Evolutionary conservation across 2,797 vertebrate genomes (phyloP).

Genomic region (Phrynocephalus forsythii): DNA sequence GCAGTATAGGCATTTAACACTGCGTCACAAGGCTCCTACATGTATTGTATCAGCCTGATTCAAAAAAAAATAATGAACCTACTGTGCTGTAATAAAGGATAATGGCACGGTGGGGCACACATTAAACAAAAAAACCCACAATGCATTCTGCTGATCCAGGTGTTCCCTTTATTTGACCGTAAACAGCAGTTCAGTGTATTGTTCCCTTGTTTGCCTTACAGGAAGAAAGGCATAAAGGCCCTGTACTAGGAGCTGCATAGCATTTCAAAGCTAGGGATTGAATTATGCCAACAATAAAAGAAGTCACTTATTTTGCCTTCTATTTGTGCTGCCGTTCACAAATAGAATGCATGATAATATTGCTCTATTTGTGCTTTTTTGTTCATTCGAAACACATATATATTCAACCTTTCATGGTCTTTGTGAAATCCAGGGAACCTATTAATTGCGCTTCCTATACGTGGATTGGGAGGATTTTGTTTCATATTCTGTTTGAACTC

Average conservation of each 20-base stretch:
- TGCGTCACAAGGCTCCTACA: too few species aligned
- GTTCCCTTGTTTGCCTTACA: constrained; percentile 16
- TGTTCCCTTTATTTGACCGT: constrained; percentile 22
- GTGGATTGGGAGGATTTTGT: not conserved
- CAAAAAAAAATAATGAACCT: not conserved
- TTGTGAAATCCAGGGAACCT: not conserved
- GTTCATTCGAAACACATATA: too few species aligned
- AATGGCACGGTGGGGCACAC: not conserved
- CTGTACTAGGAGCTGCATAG: not conserved
- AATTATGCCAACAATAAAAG: not conserved
- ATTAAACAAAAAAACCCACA: not conserved
- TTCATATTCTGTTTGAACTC: not conserved
- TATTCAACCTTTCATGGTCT: too few species aligned
- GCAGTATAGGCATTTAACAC: too few species aligned
- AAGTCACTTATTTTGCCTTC: too few species aligned
- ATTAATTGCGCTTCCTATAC: not conserved
- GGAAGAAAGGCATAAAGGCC: not conserved
- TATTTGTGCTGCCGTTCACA: not conserved
- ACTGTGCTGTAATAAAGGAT: not conserved
- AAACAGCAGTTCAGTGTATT: constrained; percentile 13
- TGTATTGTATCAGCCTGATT: too few species aligned
- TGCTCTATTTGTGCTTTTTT: not conserved
- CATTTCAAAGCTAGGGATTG: not conserved
- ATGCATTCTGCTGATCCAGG: constrained; percentile 30
- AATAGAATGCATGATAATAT: not conserved